Evolutionary conservation across 2,888 invertebrate species (phyloP), one percentile per base, ranked within the genome.

Genomic region (Cybosia mesomella): DNA sequence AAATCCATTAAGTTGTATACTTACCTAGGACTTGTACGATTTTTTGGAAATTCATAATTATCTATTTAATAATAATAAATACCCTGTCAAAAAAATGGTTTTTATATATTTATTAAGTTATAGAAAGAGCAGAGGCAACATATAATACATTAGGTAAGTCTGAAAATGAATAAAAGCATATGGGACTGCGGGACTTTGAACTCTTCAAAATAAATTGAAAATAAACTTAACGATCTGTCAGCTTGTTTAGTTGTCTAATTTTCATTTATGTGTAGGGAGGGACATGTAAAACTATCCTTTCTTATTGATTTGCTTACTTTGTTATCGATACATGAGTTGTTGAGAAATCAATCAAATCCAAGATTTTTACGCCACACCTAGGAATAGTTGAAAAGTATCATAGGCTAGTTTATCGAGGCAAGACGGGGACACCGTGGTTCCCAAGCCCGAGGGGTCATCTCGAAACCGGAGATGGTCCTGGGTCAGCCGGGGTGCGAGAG

Each of bases 31-130:
- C 72, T 65, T 88, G 88, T 36, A 89, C 70, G 11, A 87, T 76
- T 87, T 88, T 92, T 1, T 87, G 79, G 54, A 92, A 73, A 67
- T 82, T 77, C 64, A 92, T 79, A 91, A 92, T 93, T 80, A 83
- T 85, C 28, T 28, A 1, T 54, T 21, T 28, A 28, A 22, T n/a
- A 32, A 0, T n/a, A 9, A 58, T 15, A 57, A 7, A 49, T 8
- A 59, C 36, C 39, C 34, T 18, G 53, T 63, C 67, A 73, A 76
- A 73, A 75, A 76, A n/a, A n/a, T 11, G 2, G 1, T 18, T 1
- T 5, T 49, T 9, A n/a, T 3, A n/a, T 49, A 49, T 8, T 18
- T 49, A 49, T n/a, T 8, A n/a, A 49, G n/a, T n/a, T n/a, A 49
- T 9, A 49, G 34, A 1, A 13, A 64, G n/a, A 43, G 32, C 10